Evolutionary conservation across 2,888 invertebrate genomes (phyloP), one percentile per base, ranked within the genome.

Genomic region (Oxystoma pomonae): DNA sequence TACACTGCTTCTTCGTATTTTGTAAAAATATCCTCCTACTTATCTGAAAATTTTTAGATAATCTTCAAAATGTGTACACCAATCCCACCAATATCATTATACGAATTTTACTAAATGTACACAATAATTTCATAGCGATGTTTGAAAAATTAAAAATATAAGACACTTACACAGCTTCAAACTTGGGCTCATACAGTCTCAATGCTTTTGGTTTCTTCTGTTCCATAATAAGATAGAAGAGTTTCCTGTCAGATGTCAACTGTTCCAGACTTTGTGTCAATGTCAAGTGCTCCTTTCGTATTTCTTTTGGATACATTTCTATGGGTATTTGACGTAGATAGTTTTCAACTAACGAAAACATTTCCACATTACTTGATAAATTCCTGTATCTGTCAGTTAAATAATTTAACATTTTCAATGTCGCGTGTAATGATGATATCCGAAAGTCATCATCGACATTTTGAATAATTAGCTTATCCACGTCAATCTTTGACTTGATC

Each of bases 131-230:
- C n/a, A n/a, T n/a, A n/a, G n/a, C n/a, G n/a, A n/a, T n/a, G n/a
- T n/a, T n/a, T n/a, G n/a, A n/a, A n/a, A n/a, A 50, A 50, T 50
- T 50, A 50, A 50, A 50, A n/a, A n/a, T 12, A 50, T 12, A 50
- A 9, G 9, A 12, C 55, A 73, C 92, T 85, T 86, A 94, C 86
- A 94, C 87, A 78, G 87, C 88, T 71, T 92, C 91, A 67, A 96
- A 86, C 73, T 90, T 88, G 0, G 96, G 96, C 77, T 96, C 96
- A 74, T 93, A 90, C 58, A 94, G 78, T 72, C 90, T 88, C 68
- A 96, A 80, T 0, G 90, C 87, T 78, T 92, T 94, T 0, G 94
- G 94, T 75, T 86, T 90, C 68, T 87, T 87, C 70, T 87, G 88
- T 56, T 87, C 86, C 64, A 84, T 76, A 12, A 84, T 75, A 62